Evolutionary conservation across 2,113 vertebrate species (phyloP).

Genomic region (Pavo muticus): DNA sequence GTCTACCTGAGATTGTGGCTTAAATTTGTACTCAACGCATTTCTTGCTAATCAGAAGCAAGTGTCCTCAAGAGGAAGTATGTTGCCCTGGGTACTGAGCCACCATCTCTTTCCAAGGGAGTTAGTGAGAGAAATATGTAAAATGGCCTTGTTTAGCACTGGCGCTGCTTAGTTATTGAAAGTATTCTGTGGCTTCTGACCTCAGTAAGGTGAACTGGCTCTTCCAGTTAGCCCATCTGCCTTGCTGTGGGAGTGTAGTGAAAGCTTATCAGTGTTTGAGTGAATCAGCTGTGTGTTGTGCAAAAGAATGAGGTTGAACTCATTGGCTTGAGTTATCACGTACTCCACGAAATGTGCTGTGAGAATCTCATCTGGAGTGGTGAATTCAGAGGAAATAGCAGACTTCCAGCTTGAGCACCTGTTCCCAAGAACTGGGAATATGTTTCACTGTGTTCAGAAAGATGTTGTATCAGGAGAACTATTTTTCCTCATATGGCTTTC

Average conservation of each 20-base stretch:
- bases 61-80: neutral
- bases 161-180: neutral
- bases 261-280: neutral
- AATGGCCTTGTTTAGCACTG: neutral
- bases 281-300: neutral
- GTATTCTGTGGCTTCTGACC: neutral
- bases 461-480: neutral
- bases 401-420: neutral
- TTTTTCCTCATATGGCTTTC: neutral
- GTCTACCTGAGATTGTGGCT: neutral
- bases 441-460: neutral
- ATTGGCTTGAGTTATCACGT: neutral
- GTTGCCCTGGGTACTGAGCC: neutral
- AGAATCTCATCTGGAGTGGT: neutral
- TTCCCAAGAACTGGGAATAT: neutral
- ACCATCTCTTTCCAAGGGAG: neutral
- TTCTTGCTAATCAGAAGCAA: neutral
- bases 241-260: neutral
- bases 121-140: neutral
- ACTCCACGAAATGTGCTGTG: accelerated
- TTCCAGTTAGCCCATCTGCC: neutral
- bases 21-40: neutral
- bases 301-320: neutral
- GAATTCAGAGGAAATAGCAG: neutral
- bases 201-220: neutral